phyloP scores from a whole-genome alignment of 2,113 vertebrate species.

The Mobula birostris region DNA sequence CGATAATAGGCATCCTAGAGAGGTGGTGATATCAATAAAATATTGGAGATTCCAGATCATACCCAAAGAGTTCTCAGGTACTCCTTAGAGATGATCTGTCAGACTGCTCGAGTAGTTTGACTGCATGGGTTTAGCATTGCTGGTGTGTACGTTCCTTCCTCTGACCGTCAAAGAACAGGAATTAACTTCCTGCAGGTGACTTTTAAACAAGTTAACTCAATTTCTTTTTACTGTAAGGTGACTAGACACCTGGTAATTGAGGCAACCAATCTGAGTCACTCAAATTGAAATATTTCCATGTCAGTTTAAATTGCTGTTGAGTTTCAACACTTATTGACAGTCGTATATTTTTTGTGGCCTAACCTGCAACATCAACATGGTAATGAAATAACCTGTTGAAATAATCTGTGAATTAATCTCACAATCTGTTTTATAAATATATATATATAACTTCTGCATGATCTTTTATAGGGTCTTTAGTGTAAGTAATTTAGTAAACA shows the following conservation, averaged over 20 bases:
- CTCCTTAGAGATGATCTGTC: background rate
- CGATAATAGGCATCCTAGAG: no score
- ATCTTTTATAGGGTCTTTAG: background rate
- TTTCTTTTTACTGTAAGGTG: background rate
- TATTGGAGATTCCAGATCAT: no score
- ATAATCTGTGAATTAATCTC: background rate
- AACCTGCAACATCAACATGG: background rate
- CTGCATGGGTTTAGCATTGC: background rate
- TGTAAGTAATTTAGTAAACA: background rate
- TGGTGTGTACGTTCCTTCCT: background rate
- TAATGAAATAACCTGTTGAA: background rate
- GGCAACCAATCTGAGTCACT: background rate
- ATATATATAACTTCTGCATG: background rate
- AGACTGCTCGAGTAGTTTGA: background rate
- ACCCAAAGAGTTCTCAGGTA: no score
- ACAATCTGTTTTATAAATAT: background rate
- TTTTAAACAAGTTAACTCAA: background rate
- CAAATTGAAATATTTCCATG: background rate
- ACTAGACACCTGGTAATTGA: background rate
- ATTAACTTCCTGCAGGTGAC: background rate
- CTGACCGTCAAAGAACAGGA: background rate
- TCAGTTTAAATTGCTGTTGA: background rate
- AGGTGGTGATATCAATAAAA: no score
- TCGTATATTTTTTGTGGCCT: background rate
- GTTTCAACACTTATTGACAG: background rate